Evolutionary conservation across 1,140 invertebrate genomes (phyloP).

Genomic region (Lithobius niger): DNA sequence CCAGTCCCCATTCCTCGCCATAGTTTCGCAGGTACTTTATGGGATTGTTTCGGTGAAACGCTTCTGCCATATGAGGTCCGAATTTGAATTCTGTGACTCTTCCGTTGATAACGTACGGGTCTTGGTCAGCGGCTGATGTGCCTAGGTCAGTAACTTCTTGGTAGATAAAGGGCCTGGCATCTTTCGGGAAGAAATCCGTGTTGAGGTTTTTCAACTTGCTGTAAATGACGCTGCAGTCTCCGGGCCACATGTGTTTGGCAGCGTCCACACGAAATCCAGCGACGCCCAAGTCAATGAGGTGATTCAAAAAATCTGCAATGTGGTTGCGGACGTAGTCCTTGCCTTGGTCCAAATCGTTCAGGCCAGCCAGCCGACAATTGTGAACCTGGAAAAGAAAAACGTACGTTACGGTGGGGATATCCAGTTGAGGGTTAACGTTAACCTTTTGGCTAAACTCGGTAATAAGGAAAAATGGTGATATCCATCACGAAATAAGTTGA

Average conservation of each 20-base stretch:
- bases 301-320: slow-evolving; percentile 54
- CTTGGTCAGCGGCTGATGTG: slow-evolving; percentile 47
- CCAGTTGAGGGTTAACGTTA: too few relatives aligned
- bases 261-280: slow-evolving; percentile 66
- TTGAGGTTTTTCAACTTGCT: slow-evolving; percentile 44
- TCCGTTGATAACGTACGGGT: slow-evolving; percentile 49
- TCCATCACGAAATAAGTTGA: too few relatives aligned
- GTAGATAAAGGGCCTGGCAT: slow-evolving; percentile 48
- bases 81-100: slow-evolving; percentile 62
- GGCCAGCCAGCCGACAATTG: slow-evolving; percentile 54
- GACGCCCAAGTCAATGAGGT: slow-evolving; percentile 55
- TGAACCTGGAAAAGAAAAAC: too few relatives aligned
- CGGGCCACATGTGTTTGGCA: slow-evolving; percentile 69
- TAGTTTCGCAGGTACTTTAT: slow-evolving; percentile 20
- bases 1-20: slow-evolving; percentile 33
- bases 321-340: slow-evolving; percentile 49
- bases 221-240: slow-evolving; percentile 49
- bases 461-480: too few relatives aligned
- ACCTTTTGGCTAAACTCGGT: too few relatives aligned
- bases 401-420: too few relatives aligned
- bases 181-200: slow-evolving; percentile 39
- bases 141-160: slow-evolving; percentile 70
- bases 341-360: slow-evolving; percentile 57
- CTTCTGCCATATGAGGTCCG: slow-evolving; percentile 41
- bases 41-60: slow-evolving; percentile 37